Percentiles rank a stretch among this genome's conserved stretches.
These are phyloP conservation scores for Xiphorhynchus elegans DNA, from an alignment of 2,113 vertebrate genomes.

Conservation along the genomic window DNA sequence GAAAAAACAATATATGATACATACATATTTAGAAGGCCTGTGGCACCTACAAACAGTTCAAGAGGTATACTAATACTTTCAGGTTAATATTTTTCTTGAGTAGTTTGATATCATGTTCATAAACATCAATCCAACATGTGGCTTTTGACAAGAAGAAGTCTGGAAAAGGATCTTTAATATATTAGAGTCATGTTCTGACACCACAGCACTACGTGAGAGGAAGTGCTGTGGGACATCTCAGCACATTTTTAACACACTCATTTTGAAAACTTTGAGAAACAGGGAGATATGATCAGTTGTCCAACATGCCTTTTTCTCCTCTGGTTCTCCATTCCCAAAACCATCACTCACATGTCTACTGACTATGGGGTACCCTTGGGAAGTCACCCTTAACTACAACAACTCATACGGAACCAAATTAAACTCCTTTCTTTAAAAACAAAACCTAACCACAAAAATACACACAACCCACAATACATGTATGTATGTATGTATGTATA, in stretches of 20 bases:
- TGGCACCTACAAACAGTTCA: not conserved
- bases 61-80: not conserved
- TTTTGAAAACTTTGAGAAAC: not conserved
- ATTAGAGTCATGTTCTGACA: not conserved
- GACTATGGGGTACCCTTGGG: not conserved
- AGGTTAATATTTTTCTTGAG: not conserved
- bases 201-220: rapidly evolving
- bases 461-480: not conserved
- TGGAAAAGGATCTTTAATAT: not conserved
- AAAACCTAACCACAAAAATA: not conserved
- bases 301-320: rapidly evolving
- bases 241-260: not conserved
- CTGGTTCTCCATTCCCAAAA: not conserved
- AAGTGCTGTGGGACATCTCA: not conserved
- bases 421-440: not conserved
- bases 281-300: not conserved
- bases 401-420: not conserved
- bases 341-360: not conserved
- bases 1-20: not conserved
- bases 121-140: not conserved
- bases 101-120: not conserved
- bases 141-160: not conserved
- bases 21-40: not conserved
- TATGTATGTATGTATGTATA: not conserved
- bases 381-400: not conserved